Evolutionary conservation across 2,113 vertebrate species (phyloP).

Genomic region (zebrafish (Danio rerio)): GRCz12tu NC_133183.1:17993501-17994000

Average conservation of each 20-base stretch:
- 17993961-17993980: no score
- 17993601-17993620: conserved; percentile 46
- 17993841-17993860: no score
- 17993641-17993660: conserved; percentile 57
- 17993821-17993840: no score
- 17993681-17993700: neutral
- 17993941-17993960: no score
- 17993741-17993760: neutral
- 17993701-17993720: neutral
- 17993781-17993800: no score
- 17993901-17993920: no score
- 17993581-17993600: conserved; percentile 71
- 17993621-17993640: conserved; percentile 55
- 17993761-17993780: neutral
- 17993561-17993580: conserved; percentile 50
- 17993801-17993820: no score
- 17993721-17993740: neutral
- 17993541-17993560: conserved; percentile 68
- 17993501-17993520: conserved; percentile 81
- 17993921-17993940: no score
- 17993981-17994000: no score
- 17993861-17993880: no score
- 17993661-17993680: conserved; percentile 55
- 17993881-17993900: no score
- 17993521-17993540: conserved; percentile 74